phyloP scores from a whole-genome alignment of 2,888 invertebrate species.

The Phrixothrix hirtus region DNA sequence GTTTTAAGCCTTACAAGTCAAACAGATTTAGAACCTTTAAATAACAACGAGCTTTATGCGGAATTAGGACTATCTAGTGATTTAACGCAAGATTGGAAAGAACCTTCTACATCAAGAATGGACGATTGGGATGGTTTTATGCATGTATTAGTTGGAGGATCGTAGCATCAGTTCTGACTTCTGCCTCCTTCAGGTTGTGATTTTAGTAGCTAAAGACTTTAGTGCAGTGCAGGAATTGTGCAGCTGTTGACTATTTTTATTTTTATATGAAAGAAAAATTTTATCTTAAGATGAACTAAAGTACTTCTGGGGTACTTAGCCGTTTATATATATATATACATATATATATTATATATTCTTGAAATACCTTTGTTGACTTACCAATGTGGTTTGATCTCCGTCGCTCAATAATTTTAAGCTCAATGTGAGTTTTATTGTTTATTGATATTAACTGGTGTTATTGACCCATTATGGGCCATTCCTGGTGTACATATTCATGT shows the following conservation, averaged over 20 bases:
- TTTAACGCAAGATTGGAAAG: conserved; percentile 68
- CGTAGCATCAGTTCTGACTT: conserved; percentile 57
- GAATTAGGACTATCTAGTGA: conserved; percentile 70
- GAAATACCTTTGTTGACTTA: conserved; percentile 31
- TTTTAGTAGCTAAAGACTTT: conserved; percentile 46
- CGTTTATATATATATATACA: conserved; percentile 17
- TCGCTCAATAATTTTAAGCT: conserved; percentile 48
- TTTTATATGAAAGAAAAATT: conserved; percentile 41
- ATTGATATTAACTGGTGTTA: conserved; percentile 44
- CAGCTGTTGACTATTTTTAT: conserved; percentile 52
- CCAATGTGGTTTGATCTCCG: conserved; percentile 48
- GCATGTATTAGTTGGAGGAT: conserved; percentile 70
- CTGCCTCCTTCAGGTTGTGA: conserved; percentile 55
- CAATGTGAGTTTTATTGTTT: conserved; percentile 38
- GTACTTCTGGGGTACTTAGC: conserved; percentile 27
- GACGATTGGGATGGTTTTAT: conserved; percentile 66
- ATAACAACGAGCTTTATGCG: conserved; percentile 76
- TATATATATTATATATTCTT: too few species aligned
- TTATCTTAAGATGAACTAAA: conserved; percentile 27
- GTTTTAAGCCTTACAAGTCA: conserved; percentile 85
- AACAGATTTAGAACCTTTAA: conserved; percentile 80
- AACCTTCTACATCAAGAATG: conserved; percentile 50
- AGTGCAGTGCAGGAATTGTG: conserved; percentile 51
- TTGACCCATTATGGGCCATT: conserved; percentile 51
- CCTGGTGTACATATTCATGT: conserved; percentile 50